Conservation (phyloP, 2,888 invertebrate species). For the Suillia variegata region DNA sequence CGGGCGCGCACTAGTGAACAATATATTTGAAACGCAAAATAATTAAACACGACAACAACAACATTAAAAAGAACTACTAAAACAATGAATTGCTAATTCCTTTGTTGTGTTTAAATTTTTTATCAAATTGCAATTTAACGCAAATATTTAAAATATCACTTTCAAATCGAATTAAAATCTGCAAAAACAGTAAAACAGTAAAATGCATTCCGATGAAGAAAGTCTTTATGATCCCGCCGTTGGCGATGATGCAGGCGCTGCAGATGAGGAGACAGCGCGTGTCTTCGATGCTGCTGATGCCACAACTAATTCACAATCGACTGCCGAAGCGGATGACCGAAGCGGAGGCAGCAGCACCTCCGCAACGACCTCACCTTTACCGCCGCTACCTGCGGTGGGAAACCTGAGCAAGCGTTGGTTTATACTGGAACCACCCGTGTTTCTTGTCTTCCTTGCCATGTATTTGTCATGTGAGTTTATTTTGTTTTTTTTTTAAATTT, state of each 20-base stretch:
- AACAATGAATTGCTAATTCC: slow-evolving; percentile 26
- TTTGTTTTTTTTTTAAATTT: no score
- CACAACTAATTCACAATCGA: slow-evolving; percentile 8
- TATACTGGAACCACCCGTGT: slow-evolving; percentile 56
- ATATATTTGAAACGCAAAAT: slow-evolving; percentile 1
- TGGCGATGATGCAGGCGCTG: slow-evolving; percentile 3
- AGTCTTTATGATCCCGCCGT: slow-evolving; percentile 35
- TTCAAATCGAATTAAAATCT: slow-evolving; percentile 1
- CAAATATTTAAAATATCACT: no score
- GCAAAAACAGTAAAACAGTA: neutral
- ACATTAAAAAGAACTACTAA: no score
- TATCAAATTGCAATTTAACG: no score
- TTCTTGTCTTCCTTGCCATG: slow-evolving; percentile 54
- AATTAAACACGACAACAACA: neutral
- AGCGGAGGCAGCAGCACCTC: neutral
- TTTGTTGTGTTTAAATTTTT: no score
- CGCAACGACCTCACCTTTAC: neutral
- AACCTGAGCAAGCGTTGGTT: slow-evolving; percentile 38
- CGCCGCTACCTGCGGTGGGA: no score
- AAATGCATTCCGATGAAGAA: slow-evolving; percentile 40
- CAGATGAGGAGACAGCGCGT: slow-evolving; percentile 17
- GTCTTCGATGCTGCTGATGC: slow-evolving; percentile 29
- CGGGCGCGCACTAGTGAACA: no score
- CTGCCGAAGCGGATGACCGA: neutral
- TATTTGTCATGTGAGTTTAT: slow-evolving; percentile 49